Conservation (phyloP, 35 echinoderm and acorn worm genomes). For the Anneissia japonica region DNA sequence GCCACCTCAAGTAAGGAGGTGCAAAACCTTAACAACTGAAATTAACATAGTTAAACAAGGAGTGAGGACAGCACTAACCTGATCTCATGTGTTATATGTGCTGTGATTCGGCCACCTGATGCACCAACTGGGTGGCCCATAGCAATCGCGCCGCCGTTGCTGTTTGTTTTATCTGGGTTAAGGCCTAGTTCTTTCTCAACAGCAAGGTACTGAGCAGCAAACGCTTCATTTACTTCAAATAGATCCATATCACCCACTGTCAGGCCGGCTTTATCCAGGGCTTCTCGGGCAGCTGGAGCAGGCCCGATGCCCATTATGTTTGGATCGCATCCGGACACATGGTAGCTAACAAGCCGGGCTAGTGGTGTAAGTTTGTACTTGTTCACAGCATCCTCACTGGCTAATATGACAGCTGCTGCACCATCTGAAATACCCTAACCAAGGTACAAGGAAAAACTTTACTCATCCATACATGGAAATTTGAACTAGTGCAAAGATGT, state of each 20-base stretch:
- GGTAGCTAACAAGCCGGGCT: constrained; percentile 84
- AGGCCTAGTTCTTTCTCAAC: constrained; percentile 78
- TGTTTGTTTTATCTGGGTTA: constrained; percentile 79
- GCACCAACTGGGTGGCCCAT: constrained; percentile 92
- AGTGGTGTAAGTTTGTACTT: constrained; percentile 82
- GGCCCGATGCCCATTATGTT: constrained; percentile 98
- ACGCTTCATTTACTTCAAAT: constrained; percentile 93
- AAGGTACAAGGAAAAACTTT: too few relatives aligned
- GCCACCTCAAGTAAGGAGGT: background rate
- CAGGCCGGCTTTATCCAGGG: constrained; percentile 74
- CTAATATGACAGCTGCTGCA: constrained; percentile 76
- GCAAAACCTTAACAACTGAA: background rate
- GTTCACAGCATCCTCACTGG: constrained; percentile 79
- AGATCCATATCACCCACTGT: constrained; percentile 81
- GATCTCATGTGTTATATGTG: constrained; percentile 90
- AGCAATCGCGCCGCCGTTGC: constrained; percentile 92
- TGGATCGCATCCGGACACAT: constrained; percentile 82
- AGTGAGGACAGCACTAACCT: constrained; percentile 35
- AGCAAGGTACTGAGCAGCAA: constrained; percentile 79
- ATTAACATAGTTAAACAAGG: background rate
- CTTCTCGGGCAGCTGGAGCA: constrained; percentile 57
- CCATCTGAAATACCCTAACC: constrained; percentile 99
- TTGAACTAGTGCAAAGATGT: too few relatives aligned
- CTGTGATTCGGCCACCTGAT: constrained; percentile 75
- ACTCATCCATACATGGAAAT: too few relatives aligned